Evolutionary conservation across 2,888 invertebrate species (phyloP).

Genomic region (Trachelus iudaicus): DNA sequence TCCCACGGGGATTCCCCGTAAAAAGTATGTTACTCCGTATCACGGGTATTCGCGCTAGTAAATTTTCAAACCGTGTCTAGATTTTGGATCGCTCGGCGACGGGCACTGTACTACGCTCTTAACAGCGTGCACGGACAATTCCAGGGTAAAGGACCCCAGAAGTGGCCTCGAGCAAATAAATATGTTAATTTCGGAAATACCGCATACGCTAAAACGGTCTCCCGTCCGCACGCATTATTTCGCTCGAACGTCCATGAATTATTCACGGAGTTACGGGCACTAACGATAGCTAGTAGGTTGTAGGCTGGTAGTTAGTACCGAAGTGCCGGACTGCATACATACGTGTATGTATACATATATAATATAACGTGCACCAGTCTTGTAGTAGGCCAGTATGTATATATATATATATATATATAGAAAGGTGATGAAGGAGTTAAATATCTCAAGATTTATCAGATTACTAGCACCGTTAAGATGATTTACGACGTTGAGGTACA

Average conservation of each 20-base stretch:
- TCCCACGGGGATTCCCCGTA: background rate
- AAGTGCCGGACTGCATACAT: background rate
- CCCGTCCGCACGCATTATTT: slow-evolving; percentile 10
- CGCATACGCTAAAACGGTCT: slow-evolving; percentile 9
- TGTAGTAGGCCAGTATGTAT: no score
- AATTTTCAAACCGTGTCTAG: background rate
- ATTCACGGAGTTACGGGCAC: slow-evolving; percentile 14
- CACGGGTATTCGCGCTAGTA: background rate
- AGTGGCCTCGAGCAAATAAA: slow-evolving; percentile 22
- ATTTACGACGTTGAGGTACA: no score
- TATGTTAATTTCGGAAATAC: slow-evolving; percentile 33
- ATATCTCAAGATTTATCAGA: no score
- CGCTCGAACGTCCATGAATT: slow-evolving; percentile 16
- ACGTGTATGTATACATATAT: background rate
- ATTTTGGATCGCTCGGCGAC: background rate
- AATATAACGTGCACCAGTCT: background rate
- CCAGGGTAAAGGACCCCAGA: slow-evolving; percentile 12
- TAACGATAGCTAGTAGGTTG: background rate
- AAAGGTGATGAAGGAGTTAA: no score
- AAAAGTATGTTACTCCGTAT: background rate
- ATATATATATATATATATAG: no score
- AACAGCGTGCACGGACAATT: background rate
- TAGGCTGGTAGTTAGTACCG: background rate
- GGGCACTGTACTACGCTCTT: no score
- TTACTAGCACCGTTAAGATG: no score